Conservation (phyloP, 1,140 invertebrate species). For the Daktulosphaira vitifoliae region DNA sequence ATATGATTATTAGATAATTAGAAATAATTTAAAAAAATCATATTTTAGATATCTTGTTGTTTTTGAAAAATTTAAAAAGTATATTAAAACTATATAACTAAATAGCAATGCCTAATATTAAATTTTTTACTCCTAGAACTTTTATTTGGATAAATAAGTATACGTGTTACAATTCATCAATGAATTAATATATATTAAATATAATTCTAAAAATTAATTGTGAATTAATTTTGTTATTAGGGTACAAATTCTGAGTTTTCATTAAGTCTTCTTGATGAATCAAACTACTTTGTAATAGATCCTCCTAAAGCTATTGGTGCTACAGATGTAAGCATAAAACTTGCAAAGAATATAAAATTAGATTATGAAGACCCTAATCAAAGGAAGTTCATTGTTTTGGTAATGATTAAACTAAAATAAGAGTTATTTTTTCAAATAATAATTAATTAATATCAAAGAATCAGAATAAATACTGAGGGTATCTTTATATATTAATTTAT, state of each 20-base stretch:
- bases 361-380: conserved; percentile 90
- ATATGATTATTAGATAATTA: neutral
- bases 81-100: too few relatives aligned
- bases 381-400: conserved; percentile 78
- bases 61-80: too few relatives aligned
- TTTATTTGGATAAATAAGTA: too few relatives aligned
- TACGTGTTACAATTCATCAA: too few relatives aligned
- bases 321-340: conserved; percentile 68
- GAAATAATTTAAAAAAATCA: too few relatives aligned
- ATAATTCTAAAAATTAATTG: neutral
- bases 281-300: conserved; percentile 73
- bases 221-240: conserved; percentile 45
- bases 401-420: conserved; percentile 40
- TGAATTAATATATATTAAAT: neutral
- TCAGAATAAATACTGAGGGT: too few relatives aligned
- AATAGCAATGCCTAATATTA: too few relatives aligned
- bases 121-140: too few relatives aligned
- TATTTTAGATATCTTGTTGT: too few relatives aligned
- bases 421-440: too few relatives aligned
- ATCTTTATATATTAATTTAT: too few relatives aligned
- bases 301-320: conserved; percentile 67
- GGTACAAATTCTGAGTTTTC: conserved; percentile 72
- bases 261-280: conserved; percentile 65
- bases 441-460: too few relatives aligned
- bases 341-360: conserved; percentile 61